Conservation (phyloP, 1,140 invertebrate species). For the Phenacoccus solenopsis region DNA sequence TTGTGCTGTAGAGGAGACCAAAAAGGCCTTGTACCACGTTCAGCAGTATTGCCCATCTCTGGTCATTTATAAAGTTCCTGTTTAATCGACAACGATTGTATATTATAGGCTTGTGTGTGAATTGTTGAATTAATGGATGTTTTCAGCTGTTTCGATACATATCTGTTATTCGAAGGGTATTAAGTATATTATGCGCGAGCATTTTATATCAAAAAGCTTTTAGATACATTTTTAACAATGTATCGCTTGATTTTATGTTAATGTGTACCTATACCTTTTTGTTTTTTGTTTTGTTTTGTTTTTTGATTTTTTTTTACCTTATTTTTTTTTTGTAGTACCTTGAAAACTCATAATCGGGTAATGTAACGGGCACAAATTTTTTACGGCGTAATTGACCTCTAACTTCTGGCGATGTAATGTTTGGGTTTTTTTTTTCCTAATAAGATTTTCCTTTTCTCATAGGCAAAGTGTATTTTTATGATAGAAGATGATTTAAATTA, state of each 20-base stretch:
- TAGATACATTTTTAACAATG: background rate
- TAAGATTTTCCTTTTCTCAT: background rate
- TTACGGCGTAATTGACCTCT: background rate
- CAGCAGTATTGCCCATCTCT: conserved; percentile 44
- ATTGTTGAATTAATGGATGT: no score
- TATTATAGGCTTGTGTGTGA: background rate
- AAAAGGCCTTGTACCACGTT: conserved; percentile 60
- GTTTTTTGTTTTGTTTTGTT: background rate
- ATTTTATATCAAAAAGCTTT: conserved; percentile 3
- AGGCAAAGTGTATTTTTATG: background rate
- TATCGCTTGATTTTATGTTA: background rate
- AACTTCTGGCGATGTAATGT: no score
- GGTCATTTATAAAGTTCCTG: conserved; percentile 5
- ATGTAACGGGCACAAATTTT: background rate
- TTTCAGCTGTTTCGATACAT: background rate
- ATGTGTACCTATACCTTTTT: background rate
- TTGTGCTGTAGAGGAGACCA: conserved; percentile 60
- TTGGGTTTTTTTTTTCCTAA: no score
- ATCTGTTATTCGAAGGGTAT: background rate
- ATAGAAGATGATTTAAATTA: background rate
- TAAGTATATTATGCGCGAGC: background rate
- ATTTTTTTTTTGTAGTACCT: background rate
- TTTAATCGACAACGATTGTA: background rate
- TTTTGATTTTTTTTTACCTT: background rate
- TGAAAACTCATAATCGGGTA: background rate